Conservation (phyloP, 2,797 vertebrate genomes). For the Lates japonicus region DNA sequence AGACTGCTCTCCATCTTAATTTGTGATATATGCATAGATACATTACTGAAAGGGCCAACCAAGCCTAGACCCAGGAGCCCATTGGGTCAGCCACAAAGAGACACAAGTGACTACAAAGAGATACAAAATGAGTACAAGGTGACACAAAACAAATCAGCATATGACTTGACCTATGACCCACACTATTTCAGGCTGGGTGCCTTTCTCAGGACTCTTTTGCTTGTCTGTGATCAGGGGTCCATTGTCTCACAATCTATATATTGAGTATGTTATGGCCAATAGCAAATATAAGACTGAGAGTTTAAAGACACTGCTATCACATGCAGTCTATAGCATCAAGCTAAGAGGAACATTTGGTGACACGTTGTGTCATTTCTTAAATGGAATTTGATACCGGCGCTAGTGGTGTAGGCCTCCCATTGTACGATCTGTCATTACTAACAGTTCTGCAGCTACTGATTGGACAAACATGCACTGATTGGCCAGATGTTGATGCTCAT, state of each 20-base stretch:
- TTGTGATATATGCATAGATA: not conserved
- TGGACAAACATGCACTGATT: not conserved
- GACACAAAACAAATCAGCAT: not conserved
- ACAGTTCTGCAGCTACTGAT: not conserved
- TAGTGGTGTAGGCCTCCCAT: not conserved
- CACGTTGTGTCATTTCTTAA: not conserved
- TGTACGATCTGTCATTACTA: slow-evolving; percentile 4
- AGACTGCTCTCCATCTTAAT: not conserved
- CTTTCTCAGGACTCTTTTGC: no score
- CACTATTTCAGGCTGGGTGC: no score
- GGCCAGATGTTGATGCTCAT: slow-evolving; percentile 18
- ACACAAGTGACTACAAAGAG: not conserved
- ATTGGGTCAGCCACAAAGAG: not conserved
- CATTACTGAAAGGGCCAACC: not conserved
- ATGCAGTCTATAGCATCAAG: not conserved
- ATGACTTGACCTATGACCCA: no score
- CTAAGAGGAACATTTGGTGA: not conserved
- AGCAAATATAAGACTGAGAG: not conserved
- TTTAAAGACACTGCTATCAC: slow-evolving; percentile 13
- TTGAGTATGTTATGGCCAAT: not conserved
- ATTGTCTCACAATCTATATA: no score
- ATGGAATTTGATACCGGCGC: not conserved
- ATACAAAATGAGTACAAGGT: not conserved
- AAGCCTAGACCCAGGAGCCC: no score
- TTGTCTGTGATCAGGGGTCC: no score